Evolutionary conservation across 2,888 invertebrate species (phyloP), one percentile per base, ranked within the genome.

Genomic region (Hirtodrosophila alboralis): DNA sequence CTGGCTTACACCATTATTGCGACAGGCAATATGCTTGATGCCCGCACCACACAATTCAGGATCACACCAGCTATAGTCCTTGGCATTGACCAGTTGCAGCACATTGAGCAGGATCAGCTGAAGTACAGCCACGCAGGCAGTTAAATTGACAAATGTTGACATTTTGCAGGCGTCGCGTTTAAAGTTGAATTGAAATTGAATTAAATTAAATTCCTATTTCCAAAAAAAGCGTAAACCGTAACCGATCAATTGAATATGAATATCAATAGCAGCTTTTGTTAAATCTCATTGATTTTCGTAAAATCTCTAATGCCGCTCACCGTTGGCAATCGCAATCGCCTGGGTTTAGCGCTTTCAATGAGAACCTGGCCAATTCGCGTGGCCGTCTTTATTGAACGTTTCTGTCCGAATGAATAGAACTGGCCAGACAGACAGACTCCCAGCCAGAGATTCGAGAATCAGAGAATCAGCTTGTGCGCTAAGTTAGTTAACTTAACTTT

Each of bases 351-450:
- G 69, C 71, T 65, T 75, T 61, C 62, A 75, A 72, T 73, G 64
- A 60, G 61, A 64, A 60, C 45, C 58, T 58, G 64, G 45, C 58
- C 73, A 79, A 71, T 68, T 49, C 65, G 73, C 76, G 87, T 79
- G 79, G 85, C 81, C 63, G 87, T 84, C 84, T 86, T 85, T 83
- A 87, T 81, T 81, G 87, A 87, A 70, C 41, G 79, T 81, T 79
- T 79, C 79, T 75, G 87, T 84, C 85, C 78, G 86, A 81, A 87
- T 81, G 86, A 79, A 48, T 72, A 64, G 61, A 47, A 44, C 33
- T 47, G 53, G 40, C 63, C 69, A 67, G 68, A 85, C 86, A 72
- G 85, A 77, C 80, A 79, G 72, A 78, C 76, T 72, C 74, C 78
- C 40, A 83, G 59, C 45, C 62, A 48, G 49, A 51, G 38, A 30